Evolutionary conservation across 2,113 vertebrate genomes (phyloP).

Genomic region (Rhipidura dahli): DNA sequence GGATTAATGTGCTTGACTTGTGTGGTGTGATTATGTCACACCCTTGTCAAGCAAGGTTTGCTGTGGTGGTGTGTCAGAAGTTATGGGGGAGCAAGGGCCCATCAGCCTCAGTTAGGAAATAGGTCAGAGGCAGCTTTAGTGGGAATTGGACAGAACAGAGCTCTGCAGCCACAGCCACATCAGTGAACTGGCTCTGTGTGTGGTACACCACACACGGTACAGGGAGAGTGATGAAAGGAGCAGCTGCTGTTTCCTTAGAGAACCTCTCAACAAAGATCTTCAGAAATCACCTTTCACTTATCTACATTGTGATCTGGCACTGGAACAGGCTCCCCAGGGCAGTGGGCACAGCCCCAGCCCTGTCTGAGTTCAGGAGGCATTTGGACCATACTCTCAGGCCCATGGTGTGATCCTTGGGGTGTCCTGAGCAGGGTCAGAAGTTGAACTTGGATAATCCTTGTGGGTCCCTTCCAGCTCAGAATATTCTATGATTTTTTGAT

Average conservation of each 20-base stretch:
- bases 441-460: background rate
- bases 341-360: background rate
- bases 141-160: background rate
- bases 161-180: background rate
- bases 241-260: background rate
- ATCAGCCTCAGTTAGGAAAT: background rate
- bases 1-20: background rate
- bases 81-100: background rate
- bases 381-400: background rate
- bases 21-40: background rate
- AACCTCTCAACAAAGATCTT: background rate
- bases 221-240: background rate
- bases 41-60: background rate
- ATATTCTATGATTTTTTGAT: background rate
- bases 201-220: background rate
- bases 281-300: background rate
- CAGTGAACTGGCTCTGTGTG: background rate
- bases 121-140: background rate
- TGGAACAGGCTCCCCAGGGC: background rate
- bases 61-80: background rate
- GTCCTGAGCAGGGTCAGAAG: background rate
- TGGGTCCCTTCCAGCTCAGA: no score
- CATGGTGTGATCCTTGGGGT: no score
- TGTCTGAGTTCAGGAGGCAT: background rate
- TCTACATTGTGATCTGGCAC: background rate